A percentile compares a stretch with the other conserved stretches of the same genome.
Evolutionary conservation across 2,797 vertebrate genomes (phyloP).

Genomic region (Rousettus madagascariensis): DNA sequence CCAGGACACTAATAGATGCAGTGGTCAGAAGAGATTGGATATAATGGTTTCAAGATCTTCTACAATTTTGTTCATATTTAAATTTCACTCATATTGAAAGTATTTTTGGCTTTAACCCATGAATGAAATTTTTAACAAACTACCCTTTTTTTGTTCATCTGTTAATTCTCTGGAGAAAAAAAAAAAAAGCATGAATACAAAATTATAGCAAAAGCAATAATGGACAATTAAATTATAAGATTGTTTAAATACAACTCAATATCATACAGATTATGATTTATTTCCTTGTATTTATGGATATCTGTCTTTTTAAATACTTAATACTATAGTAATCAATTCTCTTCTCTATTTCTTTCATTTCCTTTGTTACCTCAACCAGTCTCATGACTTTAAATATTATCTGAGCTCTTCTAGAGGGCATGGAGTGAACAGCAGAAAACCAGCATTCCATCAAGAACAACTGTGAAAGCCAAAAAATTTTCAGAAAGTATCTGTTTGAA

Average conservation of each 20-base stretch:
- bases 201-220: background rate
- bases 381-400: background rate
- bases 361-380: background rate
- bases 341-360: background rate
- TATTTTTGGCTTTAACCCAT: background rate
- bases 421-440: background rate
- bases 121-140: constrained; percentile 17
- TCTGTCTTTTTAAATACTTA: background rate
- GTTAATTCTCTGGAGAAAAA: background rate
- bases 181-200: background rate
- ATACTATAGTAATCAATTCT: background rate
- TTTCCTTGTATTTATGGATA: background rate
- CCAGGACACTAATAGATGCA: background rate
- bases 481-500: background rate
- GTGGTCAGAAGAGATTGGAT: constrained; percentile 5
- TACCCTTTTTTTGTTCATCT: background rate
- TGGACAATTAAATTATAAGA: background rate
- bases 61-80: constrained; percentile 50
- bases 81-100: constrained; percentile 33
- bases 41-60: constrained; percentile 43
- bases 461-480: background rate
- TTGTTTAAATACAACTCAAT: background rate
- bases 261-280: background rate
- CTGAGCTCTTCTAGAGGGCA: background rate
- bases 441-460: background rate